phyloP scores from a whole-genome alignment of 1,140 invertebrate species.

The Neodiprion lecontei region DNA sequence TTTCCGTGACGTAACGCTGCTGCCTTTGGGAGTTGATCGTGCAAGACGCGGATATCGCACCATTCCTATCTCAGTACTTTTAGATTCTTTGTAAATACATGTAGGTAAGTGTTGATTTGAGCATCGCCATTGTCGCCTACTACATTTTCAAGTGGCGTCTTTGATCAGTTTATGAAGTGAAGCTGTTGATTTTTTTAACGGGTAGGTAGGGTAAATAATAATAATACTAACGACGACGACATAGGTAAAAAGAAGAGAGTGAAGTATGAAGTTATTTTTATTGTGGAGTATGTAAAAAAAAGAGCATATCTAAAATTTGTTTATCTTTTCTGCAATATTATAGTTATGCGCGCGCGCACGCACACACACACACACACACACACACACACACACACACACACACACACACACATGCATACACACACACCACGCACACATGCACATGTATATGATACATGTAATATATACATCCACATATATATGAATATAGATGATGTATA shows the following conservation, averaged over 20 bases:
- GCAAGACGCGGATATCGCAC: constrained; percentile 35
- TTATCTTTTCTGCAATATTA: background rate
- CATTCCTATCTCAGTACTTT: constrained; percentile 47
- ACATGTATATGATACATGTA: background rate
- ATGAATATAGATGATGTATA: background rate
- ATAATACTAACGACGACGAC: background rate
- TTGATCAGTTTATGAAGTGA: background rate
- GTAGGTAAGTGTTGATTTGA: constrained; percentile 7
- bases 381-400: no score
- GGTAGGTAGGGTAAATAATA: background rate
- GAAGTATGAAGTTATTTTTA: background rate
- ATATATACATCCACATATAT: background rate
- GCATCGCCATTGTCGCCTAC: constrained; percentile 24
- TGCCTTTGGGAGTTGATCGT: constrained; percentile 14
- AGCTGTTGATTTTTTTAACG: background rate
- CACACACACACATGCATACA: no score
- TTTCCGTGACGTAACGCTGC: constrained; percentile 34
- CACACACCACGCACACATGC: no score
- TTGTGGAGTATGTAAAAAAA: background rate
- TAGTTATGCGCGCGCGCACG: background rate
- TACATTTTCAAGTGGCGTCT: background rate
- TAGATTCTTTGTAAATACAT: constrained; percentile 28
- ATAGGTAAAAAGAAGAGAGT: background rate
- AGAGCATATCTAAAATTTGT: background rate
- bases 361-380: background rate